Base-by-base conservation (phyloP, 1,140 invertebrate species). In the Temnothorax nylanderi region DNA sequence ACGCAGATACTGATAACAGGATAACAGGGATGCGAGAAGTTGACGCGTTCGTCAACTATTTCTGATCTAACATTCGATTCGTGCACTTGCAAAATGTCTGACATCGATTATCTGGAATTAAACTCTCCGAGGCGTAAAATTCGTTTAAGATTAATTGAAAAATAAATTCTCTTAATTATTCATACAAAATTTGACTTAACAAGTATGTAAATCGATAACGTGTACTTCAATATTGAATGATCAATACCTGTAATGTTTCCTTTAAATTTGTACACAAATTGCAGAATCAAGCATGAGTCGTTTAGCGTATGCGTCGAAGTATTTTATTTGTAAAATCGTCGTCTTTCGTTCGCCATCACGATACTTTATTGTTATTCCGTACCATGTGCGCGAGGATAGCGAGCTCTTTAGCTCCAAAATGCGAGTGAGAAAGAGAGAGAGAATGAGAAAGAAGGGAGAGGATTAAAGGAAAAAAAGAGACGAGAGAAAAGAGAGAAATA, bases 321-420 rank as follows among this genome's bases (percentile, higher is more conserved):
- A 6, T 49, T 84, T 74, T 0, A 49, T 84, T 84, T 74, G n/a
- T 75, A 10, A 60, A 21, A 67, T 64, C 26, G 41, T 69, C 26
- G 18, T 72, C 37, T 71, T 81, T 74, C 54, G 41, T 74, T 82
- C 41, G 34, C 13, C n/a, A 3, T 41, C 44, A 44, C 21, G 18
- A 41, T 60, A 49, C 34, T 37, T 84, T 49, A 60, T 82, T 49
- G 47, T 74, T 41, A 10, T 16, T 56, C 1, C 41, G 80, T 47
- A 60, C 32, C 2, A 58, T 32, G 51, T 34, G 54, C n/a, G 69
- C 54, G 32, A 84, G 41, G 1, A 60, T 60, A 60, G 54, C 26
- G 65, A 47, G 78, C 56, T 60, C 18, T 47, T 0, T 16, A 37
- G 54, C 54, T 41, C 41, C 34, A 16, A 37, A 49, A 74, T 13